phyloP scores from a whole-genome alignment of 1,140 invertebrate genomes.

The Venustaconcha ellipsiformis region DNA sequence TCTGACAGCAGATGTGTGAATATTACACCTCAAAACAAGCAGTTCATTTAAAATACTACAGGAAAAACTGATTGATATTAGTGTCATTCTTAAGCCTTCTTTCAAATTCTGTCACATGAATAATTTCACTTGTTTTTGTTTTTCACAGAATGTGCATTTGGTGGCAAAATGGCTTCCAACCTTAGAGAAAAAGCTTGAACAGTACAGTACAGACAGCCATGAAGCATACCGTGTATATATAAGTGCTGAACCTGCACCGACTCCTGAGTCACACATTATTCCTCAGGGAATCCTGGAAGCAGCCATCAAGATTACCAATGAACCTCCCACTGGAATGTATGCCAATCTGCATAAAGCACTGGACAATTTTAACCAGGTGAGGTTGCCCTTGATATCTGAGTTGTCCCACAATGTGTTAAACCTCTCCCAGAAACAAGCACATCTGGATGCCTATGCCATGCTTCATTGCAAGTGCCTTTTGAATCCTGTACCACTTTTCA shows the following conservation, averaged over 20 bases:
- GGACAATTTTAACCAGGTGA: slow-evolving; percentile 87
- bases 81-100: no score
- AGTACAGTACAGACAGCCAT: slow-evolving; percentile 78
- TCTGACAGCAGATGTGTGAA: no score
- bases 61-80: no score
- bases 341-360: slow-evolving; percentile 96
- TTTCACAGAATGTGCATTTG: slow-evolving; percentile 89
- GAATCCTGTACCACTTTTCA: no score
- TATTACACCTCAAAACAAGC: no score
- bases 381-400: no score
- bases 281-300: slow-evolving; percentile 94
- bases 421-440: no score
- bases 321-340: slow-evolving; percentile 96
- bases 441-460: no score
- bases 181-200: slow-evolving; percentile 94
- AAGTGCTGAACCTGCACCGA: slow-evolving; percentile 92
- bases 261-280: slow-evolving; percentile 89
- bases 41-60: no score
- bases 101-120: not conserved
- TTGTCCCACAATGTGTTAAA: no score
- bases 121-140: not conserved
- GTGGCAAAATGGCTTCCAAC: slow-evolving; percentile 93
- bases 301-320: slow-evolving; percentile 97
- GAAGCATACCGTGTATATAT: slow-evolving; percentile 89
- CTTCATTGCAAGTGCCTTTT: no score